Conservation (phyloP, 1,140 invertebrate species). For the Popillia japonica region DNA sequence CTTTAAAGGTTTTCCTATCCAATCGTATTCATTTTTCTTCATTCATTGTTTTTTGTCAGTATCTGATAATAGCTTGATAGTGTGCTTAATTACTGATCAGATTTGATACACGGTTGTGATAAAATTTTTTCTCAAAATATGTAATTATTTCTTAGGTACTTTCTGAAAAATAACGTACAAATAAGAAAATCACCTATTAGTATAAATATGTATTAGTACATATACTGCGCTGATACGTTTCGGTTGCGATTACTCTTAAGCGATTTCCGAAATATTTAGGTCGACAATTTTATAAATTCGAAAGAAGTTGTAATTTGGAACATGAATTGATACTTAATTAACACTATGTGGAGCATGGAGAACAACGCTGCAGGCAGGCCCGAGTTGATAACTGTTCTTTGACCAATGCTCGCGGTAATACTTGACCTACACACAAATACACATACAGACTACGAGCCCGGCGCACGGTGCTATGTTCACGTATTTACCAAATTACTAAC, state of each 20-base stretch:
- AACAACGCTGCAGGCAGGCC: constrained; percentile 50
- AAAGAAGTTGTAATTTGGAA: constrained; percentile 25
- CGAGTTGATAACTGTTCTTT: constrained; percentile 57
- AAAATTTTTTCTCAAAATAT: no score
- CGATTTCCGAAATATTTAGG: background rate
- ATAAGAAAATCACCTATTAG: no score
- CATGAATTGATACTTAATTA: constrained; percentile 39
- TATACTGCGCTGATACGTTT: background rate
- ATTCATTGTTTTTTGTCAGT: no score
- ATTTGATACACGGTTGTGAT: no score
- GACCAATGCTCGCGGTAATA: constrained; percentile 54
- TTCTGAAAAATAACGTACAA: no score
- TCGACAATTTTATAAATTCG: constrained; percentile 11
- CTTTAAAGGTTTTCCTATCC: no score
- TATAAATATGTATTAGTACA: no score
- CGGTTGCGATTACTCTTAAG: constrained; percentile 29
- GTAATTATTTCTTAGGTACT: no score
- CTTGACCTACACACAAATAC: constrained; percentile 56
- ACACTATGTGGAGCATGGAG: constrained; percentile 54
- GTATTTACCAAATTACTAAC: constrained; percentile 33
- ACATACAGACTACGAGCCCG: constrained; percentile 36
- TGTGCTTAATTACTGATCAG: no score
- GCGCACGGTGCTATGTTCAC: constrained; percentile 20
- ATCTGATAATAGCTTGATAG: no score
- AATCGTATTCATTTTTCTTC: no score